phyloP scores from a whole-genome alignment of 2,113 vertebrate genomes.

The Indicator indicator region DNA sequence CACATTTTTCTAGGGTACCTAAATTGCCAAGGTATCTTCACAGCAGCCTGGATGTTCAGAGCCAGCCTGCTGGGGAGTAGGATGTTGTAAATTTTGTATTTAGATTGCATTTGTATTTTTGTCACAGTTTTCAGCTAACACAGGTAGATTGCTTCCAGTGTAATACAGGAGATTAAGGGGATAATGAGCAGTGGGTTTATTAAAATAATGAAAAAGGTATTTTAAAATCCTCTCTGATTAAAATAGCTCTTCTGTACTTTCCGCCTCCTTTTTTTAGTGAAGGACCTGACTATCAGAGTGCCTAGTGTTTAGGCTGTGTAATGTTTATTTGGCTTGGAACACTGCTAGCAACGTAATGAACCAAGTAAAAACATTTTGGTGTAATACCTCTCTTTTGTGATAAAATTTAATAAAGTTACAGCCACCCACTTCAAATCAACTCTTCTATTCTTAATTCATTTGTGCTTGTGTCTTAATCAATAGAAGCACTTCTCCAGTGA shows the following conservation, averaged over 20 bases:
- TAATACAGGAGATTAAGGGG: background rate
- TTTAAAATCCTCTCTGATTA: background rate
- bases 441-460: constrained; percentile 10
- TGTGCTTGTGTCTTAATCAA: background rate
- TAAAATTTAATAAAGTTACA: constrained; percentile 37
- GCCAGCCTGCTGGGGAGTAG: background rate
- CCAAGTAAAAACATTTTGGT: background rate
- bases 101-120: background rate
- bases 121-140: background rate
- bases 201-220: background rate
- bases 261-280: background rate
- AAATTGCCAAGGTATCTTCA: background rate
- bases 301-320: background rate
- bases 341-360: background rate
- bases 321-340: background rate
- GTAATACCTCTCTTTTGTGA: background rate
- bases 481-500: background rate
- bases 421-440: background rate
- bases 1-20: background rate
- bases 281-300: background rate
- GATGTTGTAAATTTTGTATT: background rate
- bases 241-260: background rate
- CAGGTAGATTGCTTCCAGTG: background rate
- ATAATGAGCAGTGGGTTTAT: background rate
- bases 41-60: background rate